Base-by-base conservation (phyloP, 2,888 invertebrate species). In the Cerastis rubricosa region DNA sequence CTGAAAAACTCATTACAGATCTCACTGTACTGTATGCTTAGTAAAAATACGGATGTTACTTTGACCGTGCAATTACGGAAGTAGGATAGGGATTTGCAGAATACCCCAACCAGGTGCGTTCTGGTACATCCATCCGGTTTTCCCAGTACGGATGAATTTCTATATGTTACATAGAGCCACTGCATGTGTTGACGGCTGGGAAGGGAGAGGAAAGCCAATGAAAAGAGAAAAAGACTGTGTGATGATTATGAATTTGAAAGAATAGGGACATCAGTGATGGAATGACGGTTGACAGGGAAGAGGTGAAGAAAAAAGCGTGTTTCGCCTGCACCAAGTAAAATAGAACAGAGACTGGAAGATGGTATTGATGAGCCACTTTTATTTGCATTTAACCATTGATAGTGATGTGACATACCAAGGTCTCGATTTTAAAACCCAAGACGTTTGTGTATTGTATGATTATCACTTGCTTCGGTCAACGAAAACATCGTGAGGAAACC, bases 91-190 rank as follows among this genome's bases (percentile, higher is more conserved):
- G n/a, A 45, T 0, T 64, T 29, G 40, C 47, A 49, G 40, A 49
- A 78, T 73, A 57, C 25, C 29, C 63, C 12, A n/a, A 64, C 47
- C 80, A 47, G 72, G 47, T 80, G 73, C 17, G 80, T 64, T 80
- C 54, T 63, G 54, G 63, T 47, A 64, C 54, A 54, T 14, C 8
- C 63, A 64, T 77, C 71, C 63, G 61, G 51, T 76, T 79, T 71
- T 47, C 45, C n/a, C 14, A 74, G 8, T n/a, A 29, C 1, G 25
- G 25, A 14, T 35, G 70, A 78, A 70, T 78, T 63, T 77, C 19
- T 40, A 47, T 79, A 79, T 75, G 64, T 64, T 22, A 14, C 8
- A 35, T 12, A 29, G 12, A 29, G 7, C 4, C 14, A 14, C 49
- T 49, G 25, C 14, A 25, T 51, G 40, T 25, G 25, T 64, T 64